These are phyloP conservation scores for Agrotis ipsilon DNA, from an alignment of 2,888 invertebrate genomes.

Conservation along the genomic window DNA sequence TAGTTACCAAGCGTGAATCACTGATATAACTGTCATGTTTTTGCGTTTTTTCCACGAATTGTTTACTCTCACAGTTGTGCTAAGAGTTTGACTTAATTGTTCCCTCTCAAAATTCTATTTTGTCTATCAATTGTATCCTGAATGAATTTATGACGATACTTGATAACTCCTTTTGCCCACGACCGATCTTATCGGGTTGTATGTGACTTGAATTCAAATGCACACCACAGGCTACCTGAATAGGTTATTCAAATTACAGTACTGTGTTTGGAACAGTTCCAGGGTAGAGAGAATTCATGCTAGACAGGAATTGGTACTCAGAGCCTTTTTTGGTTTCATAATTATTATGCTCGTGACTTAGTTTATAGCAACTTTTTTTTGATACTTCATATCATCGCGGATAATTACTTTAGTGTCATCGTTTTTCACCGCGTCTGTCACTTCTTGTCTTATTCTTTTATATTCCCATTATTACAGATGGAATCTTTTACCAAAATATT, in stretches of 20 bases:
- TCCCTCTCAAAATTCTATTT: slow-evolving; percentile 58
- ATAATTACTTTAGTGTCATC: slow-evolving; percentile 32
- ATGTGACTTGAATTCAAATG: slow-evolving; percentile 67
- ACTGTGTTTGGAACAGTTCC: slow-evolving; percentile 49
- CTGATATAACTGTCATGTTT: slow-evolving; percentile 87
- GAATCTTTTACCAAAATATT: slow-evolving; percentile 1
- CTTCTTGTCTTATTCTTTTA: slow-evolving; percentile 21
- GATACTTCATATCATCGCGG: slow-evolving; percentile 23
- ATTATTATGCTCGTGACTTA: slow-evolving; percentile 4
- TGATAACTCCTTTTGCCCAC: slow-evolving; percentile 38
- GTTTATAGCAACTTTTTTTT: slow-evolving; percentile 17
- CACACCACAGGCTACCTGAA: slow-evolving; percentile 49
- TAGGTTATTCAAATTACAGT: slow-evolving; percentile 52
- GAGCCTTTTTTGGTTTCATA: slow-evolving; percentile 22
- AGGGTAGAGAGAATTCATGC: slow-evolving; percentile 33
- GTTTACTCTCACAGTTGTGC: slow-evolving; percentile 83
- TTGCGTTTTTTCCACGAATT: slow-evolving; percentile 80
- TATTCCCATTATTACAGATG: slow-evolving; percentile 1
- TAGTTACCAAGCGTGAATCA: slow-evolving; percentile 85
- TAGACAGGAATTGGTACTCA: slow-evolving; percentile 10
- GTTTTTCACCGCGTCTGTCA: slow-evolving; percentile 8
- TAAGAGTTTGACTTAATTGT: slow-evolving; percentile 73
- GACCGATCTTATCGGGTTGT: slow-evolving; percentile 58
- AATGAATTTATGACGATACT: slow-evolving; percentile 43
- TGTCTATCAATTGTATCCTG: slow-evolving; percentile 37